Evolutionary conservation across 1,140 invertebrate genomes (phyloP).

Genomic region (Bradysia coprophila): DNA sequence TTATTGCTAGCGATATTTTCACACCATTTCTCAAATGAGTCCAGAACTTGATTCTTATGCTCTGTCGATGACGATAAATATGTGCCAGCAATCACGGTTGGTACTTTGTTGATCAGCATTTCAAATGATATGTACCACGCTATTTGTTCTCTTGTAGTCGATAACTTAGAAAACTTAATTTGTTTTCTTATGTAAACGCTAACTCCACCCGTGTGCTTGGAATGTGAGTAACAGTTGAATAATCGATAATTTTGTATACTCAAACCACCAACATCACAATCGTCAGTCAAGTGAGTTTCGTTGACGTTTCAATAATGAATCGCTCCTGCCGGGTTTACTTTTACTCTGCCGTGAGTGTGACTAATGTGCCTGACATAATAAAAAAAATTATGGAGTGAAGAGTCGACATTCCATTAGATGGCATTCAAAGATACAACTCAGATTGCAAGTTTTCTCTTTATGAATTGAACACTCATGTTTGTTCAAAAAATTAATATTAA

Average conservation of each 20-base stretch:
- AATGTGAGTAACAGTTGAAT: not conserved
- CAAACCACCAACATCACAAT: not conserved
- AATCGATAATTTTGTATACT: not conserved
- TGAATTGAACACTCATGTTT: no score
- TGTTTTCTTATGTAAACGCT: not conserved
- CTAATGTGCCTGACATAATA: no score
- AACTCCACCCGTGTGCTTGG: not conserved
- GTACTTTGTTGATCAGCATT: not conserved
- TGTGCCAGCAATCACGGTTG: not conserved
- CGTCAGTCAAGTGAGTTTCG: not conserved
- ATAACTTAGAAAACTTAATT: not conserved
- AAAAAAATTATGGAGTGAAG: no score
- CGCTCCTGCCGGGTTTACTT: no score
- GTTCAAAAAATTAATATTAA: no score
- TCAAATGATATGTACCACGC: not conserved
- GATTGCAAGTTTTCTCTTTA: no score
- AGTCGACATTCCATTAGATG: no score
- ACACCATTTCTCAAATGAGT: not conserved
- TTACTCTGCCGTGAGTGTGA: no score
- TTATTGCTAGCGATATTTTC: not conserved
- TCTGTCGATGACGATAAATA: not conserved
- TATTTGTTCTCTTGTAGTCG: not conserved
- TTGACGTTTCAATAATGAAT: no score
- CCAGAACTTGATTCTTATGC: not conserved
- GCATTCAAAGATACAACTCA: no score